Evolutionary conservation across 37 sponge, comb jelly and placozoan genomes (phyloP).

Genomic region (Aphrocallistes beatrix): DNA sequence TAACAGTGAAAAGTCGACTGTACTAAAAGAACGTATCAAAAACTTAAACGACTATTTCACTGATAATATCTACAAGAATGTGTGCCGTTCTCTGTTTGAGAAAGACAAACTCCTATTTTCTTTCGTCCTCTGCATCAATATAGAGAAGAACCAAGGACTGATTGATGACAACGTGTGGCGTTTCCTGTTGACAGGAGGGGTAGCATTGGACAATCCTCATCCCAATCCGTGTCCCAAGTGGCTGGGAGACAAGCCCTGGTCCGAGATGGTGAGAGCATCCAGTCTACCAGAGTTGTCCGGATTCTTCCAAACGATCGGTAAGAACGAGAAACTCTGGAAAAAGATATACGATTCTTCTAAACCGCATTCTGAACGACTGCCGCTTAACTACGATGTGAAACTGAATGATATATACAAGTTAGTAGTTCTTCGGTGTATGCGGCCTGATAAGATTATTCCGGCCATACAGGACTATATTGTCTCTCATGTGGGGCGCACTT

Average conservation of each 20-base stretch:
- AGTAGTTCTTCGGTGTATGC: constrained; percentile 79
- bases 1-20: constrained; percentile 67
- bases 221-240: constrained; percentile 94
- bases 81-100: constrained; percentile 94
- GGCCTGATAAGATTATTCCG: constrained; percentile 87
- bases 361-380: constrained; percentile 61
- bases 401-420: constrained; percentile 58
- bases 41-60: constrained; percentile 96
- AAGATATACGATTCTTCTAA: constrained; percentile 72
- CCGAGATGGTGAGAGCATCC: constrained; percentile 92
- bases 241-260: constrained; percentile 96
- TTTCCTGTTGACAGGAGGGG: constrained; percentile 96
- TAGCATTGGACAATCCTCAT: constrained; percentile 95
- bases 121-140: constrained; percentile 69
- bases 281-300: constrained; percentile 62
- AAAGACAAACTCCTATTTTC: constrained; percentile 97
- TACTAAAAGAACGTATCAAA: constrained; percentile 64
- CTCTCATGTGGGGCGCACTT: constrained; percentile 71
- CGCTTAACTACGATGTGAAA: constrained; percentile 66
- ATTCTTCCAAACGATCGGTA: constrained; percentile 39
- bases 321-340: constrained; percentile 62
- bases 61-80: constrained; percentile 87
- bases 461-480: constrained; percentile 80
- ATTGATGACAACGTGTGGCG: constrained; percentile 87
- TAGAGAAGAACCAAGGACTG: constrained; percentile 61